Base-by-base conservation (phyloP, 2,888 invertebrate genomes). In the Calliphora vomitoria region DNA sequence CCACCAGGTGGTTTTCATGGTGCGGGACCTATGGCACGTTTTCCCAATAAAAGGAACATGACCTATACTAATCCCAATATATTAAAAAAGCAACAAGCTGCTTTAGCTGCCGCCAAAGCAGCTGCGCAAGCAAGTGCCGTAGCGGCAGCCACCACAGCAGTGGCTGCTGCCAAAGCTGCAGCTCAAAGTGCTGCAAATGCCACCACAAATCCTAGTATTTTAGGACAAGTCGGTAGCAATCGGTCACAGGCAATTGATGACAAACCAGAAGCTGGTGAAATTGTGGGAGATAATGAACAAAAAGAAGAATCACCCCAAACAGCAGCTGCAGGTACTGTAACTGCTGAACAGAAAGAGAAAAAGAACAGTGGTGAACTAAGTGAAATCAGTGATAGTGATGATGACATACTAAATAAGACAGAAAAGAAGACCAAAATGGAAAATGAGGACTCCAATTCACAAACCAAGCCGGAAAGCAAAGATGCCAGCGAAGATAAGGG, bases 351-450 rank as follows among this genome's bases (percentile, higher is more conserved):
- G 53, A 90, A 82, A 0, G 91, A 91, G 44, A 90, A 92, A 8
- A 90, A 90, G 18, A 89, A 90, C 10, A 90, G 90, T 44, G 94
- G 93, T 4, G 93, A 97, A 92, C 95, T 98, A 15, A 98, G 97
- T 93, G 98, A 98, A 94, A 97, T 98, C 87, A 97, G 97, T 92
- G 97, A 97, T 90, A 97, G 97, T 93, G 97, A 97, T 78, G 97
- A 97, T 93, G 98, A 98, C 91, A 97, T 98, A 91, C 95, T 97
- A 5, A 96, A 97, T 89, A 95, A 96, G 94, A 97, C 96, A 91
- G 97, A 97, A 93, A 92, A 90, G 81, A 91, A 89, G 55, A 89
- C 90, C 20, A 91, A 91, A 62, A 88, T 88, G 1, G 91, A 92
- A 38, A 75, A 86, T 10, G 89, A 90, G 11, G 90, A 90, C 0